phyloP scores from a whole-genome alignment of 2,113 vertebrate genomes.

The Garra rufa region DNA sequence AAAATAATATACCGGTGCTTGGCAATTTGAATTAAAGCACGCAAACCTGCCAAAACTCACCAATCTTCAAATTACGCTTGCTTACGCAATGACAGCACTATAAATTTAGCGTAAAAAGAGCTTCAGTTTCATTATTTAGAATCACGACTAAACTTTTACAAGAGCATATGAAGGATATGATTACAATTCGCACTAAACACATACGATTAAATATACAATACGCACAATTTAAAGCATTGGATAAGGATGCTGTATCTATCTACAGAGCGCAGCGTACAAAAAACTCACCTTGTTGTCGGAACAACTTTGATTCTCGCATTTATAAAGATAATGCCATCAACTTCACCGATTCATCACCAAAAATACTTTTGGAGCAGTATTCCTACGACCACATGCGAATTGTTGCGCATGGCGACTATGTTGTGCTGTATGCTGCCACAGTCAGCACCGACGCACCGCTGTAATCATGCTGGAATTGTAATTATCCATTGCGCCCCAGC shows the following conservation, averaged over 20 bases:
- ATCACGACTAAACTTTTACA: not conserved
- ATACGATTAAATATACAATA: not conserved
- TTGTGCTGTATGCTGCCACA: not conserved
- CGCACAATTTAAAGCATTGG: not conserved
- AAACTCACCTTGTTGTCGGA: slow-evolving; percentile 20
- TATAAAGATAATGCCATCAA: not conserved
- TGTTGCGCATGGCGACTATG: slow-evolving; percentile 1
- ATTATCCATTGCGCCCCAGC: not conserved
- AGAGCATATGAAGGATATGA: not conserved
- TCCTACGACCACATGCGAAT: not conserved
- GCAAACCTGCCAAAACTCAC: not conserved
- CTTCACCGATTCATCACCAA: not conserved
- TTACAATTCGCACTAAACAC: not conserved
- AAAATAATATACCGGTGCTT: not conserved
- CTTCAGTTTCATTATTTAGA: not conserved
- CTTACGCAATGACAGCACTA: not conserved
- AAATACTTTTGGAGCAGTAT: slow-evolving; percentile 20
- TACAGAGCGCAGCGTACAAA: not conserved
- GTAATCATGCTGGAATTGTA: slow-evolving; percentile 1
- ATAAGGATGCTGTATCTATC: not conserved
- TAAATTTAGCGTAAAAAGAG: not conserved
- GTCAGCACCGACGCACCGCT: not conserved
- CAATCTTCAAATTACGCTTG: not conserved
- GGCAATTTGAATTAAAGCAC: not conserved
- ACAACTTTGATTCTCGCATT: not conserved